These are phyloP conservation scores for Pteronura brasiliensis DNA, from an alignment of 2,113 vertebrate species.

Conservation along the genomic window DNA sequence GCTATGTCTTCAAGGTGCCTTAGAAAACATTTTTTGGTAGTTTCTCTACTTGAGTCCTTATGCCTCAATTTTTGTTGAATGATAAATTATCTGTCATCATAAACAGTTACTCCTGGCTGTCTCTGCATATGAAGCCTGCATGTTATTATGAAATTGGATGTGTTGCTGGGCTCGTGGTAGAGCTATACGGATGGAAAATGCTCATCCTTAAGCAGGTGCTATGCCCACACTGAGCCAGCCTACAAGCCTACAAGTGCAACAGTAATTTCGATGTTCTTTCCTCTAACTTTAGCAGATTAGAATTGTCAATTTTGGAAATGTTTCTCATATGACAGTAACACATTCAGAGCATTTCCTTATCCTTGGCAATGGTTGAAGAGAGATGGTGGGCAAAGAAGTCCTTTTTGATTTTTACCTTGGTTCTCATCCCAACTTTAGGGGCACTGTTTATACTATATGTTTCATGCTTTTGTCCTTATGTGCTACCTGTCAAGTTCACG, in stretches of 20 bases:
- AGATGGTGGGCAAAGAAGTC: neutral
- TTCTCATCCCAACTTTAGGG: neutral
- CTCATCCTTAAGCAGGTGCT: neutral
- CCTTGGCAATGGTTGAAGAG: neutral
- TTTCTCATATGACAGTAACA: neutral
- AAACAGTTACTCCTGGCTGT: conserved; percentile 4
- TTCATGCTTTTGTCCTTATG: neutral
- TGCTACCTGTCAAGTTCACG: neutral
- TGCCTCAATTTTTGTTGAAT: conserved; percentile 18
- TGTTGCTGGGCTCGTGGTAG: neutral
- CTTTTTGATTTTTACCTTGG: neutral
- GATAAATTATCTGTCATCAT: conserved; percentile 12
- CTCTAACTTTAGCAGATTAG: neutral
- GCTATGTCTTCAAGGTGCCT: neutral
- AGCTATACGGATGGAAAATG: neutral
- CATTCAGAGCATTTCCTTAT: neutral
- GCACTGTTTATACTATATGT: neutral
- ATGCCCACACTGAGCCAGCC: neutral
- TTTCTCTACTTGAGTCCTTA: neutral
- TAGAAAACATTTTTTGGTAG: neutral
- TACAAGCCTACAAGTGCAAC: neutral
- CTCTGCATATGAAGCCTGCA: neutral
- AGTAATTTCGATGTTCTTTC: neutral
- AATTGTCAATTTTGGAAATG: neutral
- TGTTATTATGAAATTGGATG: neutral